phyloP scores from a whole-genome alignment of 2,113 vertebrate genomes.

The Axis porcinus region DNA sequence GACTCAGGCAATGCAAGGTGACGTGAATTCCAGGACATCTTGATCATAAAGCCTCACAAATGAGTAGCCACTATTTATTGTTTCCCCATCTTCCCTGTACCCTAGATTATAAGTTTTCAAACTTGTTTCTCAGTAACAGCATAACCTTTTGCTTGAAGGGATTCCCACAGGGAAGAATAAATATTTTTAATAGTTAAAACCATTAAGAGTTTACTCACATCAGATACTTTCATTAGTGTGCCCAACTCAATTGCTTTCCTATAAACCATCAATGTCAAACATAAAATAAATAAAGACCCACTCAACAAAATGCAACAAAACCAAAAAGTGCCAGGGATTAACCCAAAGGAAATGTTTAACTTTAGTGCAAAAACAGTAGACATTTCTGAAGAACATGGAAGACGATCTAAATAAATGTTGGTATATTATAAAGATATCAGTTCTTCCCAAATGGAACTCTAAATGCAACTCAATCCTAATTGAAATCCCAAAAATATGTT shows the following conservation, averaged over 20 bases:
- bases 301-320: neutral
- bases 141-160: neutral
- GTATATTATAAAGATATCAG: neutral
- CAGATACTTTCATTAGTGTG: neutral
- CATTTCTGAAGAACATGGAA: slow-evolving; percentile 2
- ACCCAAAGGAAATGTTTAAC: neutral
- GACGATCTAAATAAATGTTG: neutral
- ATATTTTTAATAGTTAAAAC: neutral
- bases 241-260: neutral
- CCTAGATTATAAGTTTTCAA: neutral
- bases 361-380: neutral
- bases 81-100: neutral
- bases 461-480: neutral
- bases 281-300: neutral
- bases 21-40: neutral
- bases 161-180: neutral
- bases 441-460: neutral
- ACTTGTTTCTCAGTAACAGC: neutral
- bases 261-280: neutral
- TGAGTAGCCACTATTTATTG: neutral
- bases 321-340: neutral
- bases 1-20: neutral
- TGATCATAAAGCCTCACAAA: neutral
- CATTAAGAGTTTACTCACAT: neutral
- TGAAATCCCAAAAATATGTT: neutral